phyloP scores from a whole-genome alignment of 2,113 vertebrate species.

The Oncorhynchus tshawytscha region DNA sequence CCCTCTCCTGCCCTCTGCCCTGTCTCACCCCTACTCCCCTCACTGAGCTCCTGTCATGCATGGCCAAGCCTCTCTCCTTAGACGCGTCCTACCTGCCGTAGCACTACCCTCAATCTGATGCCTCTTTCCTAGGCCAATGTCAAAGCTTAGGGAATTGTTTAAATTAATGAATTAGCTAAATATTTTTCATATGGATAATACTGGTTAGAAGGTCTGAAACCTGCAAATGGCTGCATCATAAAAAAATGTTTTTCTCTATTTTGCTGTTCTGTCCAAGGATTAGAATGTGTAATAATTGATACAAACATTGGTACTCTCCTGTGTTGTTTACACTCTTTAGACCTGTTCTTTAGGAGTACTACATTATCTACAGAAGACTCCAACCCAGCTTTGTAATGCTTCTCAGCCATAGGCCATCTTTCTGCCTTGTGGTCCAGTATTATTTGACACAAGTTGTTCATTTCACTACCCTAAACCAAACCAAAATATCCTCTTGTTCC shows the following conservation, averaged over 20 bases:
- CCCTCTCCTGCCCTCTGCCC: conserved; percentile 42
- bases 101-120: conserved; percentile 39
- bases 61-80: conserved; percentile 6
- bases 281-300: conserved; percentile 17
- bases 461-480: conserved; percentile 21
- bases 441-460: conserved; percentile 21
- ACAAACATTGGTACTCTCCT: conserved; percentile 40
- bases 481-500: neutral
- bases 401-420: conserved; percentile 33
- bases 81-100: conserved; percentile 17
- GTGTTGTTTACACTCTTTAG: too few relatives aligned
- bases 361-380: conserved; percentile 37
- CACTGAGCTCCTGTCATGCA: conserved; percentile 23
- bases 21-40: conserved; percentile 45
- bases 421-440: conserved; percentile 54
- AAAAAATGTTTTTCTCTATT: neutral
- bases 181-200: conserved; percentile 28
- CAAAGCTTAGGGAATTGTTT: neutral
- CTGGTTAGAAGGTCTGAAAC: conserved; percentile 52
- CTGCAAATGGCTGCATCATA: conserved; percentile 22
- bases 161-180: neutral
- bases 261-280: neutral
- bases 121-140: conserved; percentile 31
- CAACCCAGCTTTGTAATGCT: conserved; percentile 17
- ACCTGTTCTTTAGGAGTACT: conserved; percentile 23